Evolutionary conservation across 2,888 invertebrate species (phyloP).

Genomic region (Drosophila barbarae): DNA sequence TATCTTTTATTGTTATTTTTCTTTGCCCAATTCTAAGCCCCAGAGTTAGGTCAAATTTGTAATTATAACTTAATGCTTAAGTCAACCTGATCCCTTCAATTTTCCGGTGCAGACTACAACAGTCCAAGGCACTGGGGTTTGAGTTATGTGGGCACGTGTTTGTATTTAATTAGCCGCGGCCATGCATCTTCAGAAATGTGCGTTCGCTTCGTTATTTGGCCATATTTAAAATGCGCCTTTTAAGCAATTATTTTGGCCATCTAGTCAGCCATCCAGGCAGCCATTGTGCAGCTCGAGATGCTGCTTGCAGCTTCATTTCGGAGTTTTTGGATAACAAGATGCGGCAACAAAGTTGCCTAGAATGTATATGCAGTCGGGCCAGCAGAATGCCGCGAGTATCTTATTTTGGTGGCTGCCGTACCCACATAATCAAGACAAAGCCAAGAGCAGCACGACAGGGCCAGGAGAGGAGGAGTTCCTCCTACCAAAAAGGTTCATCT

Average conservation of each 20-base stretch:
- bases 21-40: background rate
- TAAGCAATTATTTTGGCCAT: constrained; percentile 62
- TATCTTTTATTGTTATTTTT: background rate
- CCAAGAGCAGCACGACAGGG: constrained; percentile 59
- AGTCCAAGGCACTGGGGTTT: constrained; percentile 41
- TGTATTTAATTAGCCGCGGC: constrained; percentile 70
- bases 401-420: constrained; percentile 56
- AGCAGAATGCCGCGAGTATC: constrained; percentile 60
- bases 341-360: constrained; percentile 52
- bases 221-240: constrained; percentile 71
- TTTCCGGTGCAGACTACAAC: background rate
- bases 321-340: constrained; percentile 33
- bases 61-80: background rate
- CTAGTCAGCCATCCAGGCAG: constrained; percentile 22
- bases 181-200: constrained; percentile 38
- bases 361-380: constrained; percentile 38
- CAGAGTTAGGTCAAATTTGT: too few relatives aligned
- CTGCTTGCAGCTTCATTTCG: constrained; percentile 22
- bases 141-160: constrained; percentile 72
- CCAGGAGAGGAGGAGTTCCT: constrained; percentile 6
- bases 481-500: constrained; percentile 8
- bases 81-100: background rate
- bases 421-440: constrained; percentile 74
- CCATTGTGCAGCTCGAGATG: constrained; percentile 62
- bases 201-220: constrained; percentile 55